Evolutionary conservation across 1,140 invertebrate genomes (phyloP).

Genomic region (Rhysida immarginata): DNA sequence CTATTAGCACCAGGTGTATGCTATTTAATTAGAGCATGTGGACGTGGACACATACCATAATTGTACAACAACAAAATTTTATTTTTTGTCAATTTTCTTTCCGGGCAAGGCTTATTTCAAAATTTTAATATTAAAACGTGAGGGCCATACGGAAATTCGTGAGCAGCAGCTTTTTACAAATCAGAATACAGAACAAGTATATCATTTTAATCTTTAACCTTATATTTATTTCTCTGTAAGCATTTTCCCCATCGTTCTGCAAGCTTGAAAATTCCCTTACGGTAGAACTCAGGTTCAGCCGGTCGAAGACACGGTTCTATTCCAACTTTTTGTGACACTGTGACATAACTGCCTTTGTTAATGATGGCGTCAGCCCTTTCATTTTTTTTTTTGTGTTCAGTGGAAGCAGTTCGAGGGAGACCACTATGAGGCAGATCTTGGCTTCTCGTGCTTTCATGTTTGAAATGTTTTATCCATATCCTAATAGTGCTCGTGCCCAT

Average conservation of each 20-base stretch:
- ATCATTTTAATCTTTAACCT: background rate
- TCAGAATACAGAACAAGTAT: background rate
- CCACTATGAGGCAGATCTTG: background rate
- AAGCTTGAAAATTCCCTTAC: background rate
- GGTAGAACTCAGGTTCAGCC: background rate
- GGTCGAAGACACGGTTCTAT: background rate
- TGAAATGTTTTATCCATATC: background rate
- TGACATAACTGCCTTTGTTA: background rate
- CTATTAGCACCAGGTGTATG: too few species aligned
- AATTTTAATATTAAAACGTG: too few species aligned
- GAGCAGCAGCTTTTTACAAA: background rate
- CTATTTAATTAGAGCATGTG: too few species aligned
- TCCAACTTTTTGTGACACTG: background rate
- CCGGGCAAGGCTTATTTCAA: too few species aligned
- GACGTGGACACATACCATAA: too few species aligned
- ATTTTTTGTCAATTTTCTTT: too few species aligned
- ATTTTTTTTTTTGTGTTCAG: background rate
- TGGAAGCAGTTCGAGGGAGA: background rate
- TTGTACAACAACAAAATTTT: too few species aligned
- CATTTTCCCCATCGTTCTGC: background rate
- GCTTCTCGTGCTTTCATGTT: background rate
- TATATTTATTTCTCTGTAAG: background rate
- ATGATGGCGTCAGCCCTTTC: background rate
- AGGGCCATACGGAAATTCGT: background rate
- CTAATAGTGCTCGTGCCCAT: background rate